phyloP scores from a whole-genome alignment of 2,888 invertebrate species.

The Pyrocoelia pectoralis region DNA sequence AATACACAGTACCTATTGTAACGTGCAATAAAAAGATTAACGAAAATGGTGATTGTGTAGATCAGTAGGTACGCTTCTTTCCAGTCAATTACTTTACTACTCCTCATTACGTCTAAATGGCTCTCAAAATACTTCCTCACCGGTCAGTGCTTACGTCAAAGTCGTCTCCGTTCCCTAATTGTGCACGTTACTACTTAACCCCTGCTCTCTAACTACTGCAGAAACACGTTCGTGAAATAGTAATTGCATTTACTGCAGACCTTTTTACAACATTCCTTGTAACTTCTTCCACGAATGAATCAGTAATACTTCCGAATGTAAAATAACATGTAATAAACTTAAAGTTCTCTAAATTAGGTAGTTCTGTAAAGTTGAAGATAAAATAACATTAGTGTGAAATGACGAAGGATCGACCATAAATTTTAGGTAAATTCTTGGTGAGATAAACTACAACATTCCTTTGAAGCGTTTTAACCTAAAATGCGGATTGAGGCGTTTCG shows the following conservation, averaged over 20 bases:
- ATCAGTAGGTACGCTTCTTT: neutral
- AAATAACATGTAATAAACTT: too few relatives aligned
- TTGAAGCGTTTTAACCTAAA: neutral
- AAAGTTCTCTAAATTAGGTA: too few relatives aligned
- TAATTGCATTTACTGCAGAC: neutral
- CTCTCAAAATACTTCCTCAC: neutral
- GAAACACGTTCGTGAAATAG: neutral
- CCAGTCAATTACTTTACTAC: neutral
- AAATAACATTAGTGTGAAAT: neutral
- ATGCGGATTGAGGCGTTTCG: neutral
- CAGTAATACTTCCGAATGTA: too few relatives aligned
- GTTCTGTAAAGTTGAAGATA: neutral
- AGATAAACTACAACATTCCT: constrained; percentile 1
- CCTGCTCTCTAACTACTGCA: neutral
- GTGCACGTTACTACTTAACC: neutral
- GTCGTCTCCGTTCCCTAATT: neutral
- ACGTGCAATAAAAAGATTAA: too few relatives aligned
- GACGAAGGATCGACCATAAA: neutral
- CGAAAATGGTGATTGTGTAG: too few relatives aligned
- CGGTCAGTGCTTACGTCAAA: neutral
- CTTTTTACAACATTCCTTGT: neutral
- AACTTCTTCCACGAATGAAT: too few relatives aligned
- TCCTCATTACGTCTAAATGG: neutral
- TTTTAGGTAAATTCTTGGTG: neutral
- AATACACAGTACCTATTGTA: too few relatives aligned